phyloP scores from a whole-genome alignment of 2,113 vertebrate genomes.

The Apus apus region DNA sequence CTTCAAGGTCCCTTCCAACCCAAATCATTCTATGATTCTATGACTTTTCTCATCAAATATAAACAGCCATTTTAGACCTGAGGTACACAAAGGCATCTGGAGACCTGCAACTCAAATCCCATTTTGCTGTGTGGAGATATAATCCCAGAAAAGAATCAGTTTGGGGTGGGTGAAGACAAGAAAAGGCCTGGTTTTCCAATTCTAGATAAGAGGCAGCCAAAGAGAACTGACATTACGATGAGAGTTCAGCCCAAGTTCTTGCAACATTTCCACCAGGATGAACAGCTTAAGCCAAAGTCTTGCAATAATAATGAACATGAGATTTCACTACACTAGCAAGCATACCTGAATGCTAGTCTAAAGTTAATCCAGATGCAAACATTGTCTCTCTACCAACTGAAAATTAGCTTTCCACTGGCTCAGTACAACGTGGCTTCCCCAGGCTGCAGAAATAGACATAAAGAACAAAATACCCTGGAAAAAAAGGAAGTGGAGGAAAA shows the following conservation, averaged over 20 bases:
- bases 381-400: conserved; percentile 3
- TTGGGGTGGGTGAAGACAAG: background rate
- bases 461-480: conserved; percentile 12
- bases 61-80: background rate
- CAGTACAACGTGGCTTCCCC: background rate
- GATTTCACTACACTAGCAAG: conserved; percentile 45
- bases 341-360: conserved; percentile 52
- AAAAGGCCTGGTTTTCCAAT: conserved; percentile 44
- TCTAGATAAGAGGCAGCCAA: background rate
- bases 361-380: conserved; percentile 60
- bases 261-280: conserved; percentile 52
- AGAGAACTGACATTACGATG: background rate
- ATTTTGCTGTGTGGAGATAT: background rate
- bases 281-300: conserved; percentile 28
- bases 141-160: background rate
- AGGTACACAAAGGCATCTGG: background rate
- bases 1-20: too few species aligned
- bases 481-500: background rate
- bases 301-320: conserved; percentile 27
- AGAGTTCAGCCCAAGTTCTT: conserved; percentile 66
- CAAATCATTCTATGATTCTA: too few species aligned
- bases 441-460: background rate
- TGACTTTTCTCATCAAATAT: background rate
- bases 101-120: background rate
- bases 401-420: conserved; percentile 33